These are phyloP conservation scores for Protobothrops flavoviridis DNA, from an alignment of 2,113 vertebrate genomes.

Conservation along the genomic window DNA sequence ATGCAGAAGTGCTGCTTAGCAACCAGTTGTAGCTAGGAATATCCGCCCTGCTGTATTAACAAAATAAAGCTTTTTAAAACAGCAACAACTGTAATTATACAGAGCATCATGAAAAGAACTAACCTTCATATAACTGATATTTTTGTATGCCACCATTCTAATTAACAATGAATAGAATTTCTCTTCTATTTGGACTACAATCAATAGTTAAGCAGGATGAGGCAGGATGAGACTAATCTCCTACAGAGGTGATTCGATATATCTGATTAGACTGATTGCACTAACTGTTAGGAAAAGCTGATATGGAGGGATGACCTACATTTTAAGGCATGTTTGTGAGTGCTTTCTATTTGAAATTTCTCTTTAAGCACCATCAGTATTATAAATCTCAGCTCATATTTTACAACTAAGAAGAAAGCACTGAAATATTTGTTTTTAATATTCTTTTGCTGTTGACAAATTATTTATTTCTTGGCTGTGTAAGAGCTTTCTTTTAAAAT, in stretches of 20 bases:
- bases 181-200: background rate
- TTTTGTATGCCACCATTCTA: background rate
- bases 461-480: background rate
- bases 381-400: slow-evolving; percentile 41
- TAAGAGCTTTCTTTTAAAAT: background rate
- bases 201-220: background rate
- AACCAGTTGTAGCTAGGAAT: background rate
- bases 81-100: background rate
- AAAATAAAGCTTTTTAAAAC: background rate
- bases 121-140: background rate
- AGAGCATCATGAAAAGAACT: background rate
- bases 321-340: slow-evolving; percentile 42
- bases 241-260: slow-evolving; percentile 36
- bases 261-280: slow-evolving; percentile 39
- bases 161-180: background rate
- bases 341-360: slow-evolving; percentile 36
- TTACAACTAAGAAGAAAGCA: slow-evolving; percentile 29
- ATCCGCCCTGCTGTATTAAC: background rate
- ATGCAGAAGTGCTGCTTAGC: background rate
- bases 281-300: slow-evolving; percentile 42
- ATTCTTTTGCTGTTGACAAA: background rate
- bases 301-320: slow-evolving; percentile 54
- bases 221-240: slow-evolving; percentile 27
- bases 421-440: background rate
- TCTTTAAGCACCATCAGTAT: slow-evolving; percentile 43